phyloP scores from a whole-genome alignment of 2,113 vertebrate genomes.

The Coryphaenoides rupestris region DNA sequence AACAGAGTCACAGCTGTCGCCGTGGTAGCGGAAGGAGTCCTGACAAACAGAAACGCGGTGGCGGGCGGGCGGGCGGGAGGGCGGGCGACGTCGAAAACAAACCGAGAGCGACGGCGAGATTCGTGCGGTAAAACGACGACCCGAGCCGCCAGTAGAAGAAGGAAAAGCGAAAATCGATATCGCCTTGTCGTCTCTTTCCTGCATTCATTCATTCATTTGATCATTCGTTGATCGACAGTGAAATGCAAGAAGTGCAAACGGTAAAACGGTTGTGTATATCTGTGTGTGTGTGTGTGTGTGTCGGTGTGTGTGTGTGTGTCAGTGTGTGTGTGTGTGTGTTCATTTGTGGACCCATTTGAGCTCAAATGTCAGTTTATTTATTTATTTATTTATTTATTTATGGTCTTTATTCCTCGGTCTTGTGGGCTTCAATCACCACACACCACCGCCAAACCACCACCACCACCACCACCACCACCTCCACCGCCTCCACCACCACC shows the following conservation, averaged over 20 bases:
- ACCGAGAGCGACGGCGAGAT: constrained; percentile 59
- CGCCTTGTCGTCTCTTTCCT: constrained; percentile 38
- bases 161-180: constrained; percentile 52
- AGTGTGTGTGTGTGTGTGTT: background rate
- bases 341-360: background rate
- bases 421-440: constrained; percentile 66
- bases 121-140: constrained; percentile 58
- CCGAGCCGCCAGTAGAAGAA: constrained; percentile 60
- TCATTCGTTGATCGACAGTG: constrained; percentile 54
- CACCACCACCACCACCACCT: constrained; percentile 10
- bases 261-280: constrained; percentile 29
- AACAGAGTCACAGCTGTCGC: constrained; percentile 29
- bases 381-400: constrained; percentile 41
- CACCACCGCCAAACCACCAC: constrained; percentile 54
- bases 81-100: constrained; percentile 61
- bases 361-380: constrained; percentile 10
- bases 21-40: constrained; percentile 58
- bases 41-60: constrained; percentile 59
- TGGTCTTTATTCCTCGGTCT: constrained; percentile 29
- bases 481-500: constrained; percentile 47
- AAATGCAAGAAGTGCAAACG: constrained; percentile 53
- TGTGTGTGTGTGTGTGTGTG: constrained; percentile 11
- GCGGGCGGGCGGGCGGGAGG: no score
- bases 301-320: background rate
- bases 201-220: constrained; percentile 47